Evolutionary conservation across 2,113 vertebrate species (phyloP).

Genomic region (Semnopithecus entellus): DNA sequence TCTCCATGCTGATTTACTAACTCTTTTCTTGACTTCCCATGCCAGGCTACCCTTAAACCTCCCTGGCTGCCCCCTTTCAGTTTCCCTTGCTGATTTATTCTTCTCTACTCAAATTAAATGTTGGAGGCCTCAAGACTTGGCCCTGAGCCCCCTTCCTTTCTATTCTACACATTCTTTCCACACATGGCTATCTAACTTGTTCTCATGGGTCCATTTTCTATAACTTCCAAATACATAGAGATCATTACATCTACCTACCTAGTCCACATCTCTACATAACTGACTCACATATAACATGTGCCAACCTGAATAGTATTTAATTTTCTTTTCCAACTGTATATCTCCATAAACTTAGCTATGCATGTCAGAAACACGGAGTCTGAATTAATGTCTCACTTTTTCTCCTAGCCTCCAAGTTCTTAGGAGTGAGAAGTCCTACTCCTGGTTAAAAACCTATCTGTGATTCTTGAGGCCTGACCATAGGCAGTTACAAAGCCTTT

Average conservation of each 20-base stretch:
- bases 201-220: not conserved
- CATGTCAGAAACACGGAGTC: not conserved
- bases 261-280: not conserved
- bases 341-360: not conserved
- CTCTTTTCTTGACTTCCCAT: not conserved
- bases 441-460: not conserved
- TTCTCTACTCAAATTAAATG: not conserved
- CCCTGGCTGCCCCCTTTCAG: not conserved
- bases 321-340: not conserved
- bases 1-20: not conserved
- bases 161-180: not conserved
- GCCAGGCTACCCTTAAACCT: not conserved
- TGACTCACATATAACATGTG: not conserved
- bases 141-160: not conserved
- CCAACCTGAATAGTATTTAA: not conserved
- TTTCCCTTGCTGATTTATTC: not conserved
- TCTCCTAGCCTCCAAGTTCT: not conserved
- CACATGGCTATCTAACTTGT: too few species aligned
- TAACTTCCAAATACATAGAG: not conserved
- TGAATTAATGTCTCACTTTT: not conserved
- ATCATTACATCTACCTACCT: not conserved
- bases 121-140: not conserved
- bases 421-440: not conserved
- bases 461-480: not conserved
- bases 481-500: not conserved